A percentile compares a stretch with the other conserved stretches of the same genome.
phyloP scores from a whole-genome alignment of 2,797 vertebrate species.

The Lepus oiostolus region DNA sequence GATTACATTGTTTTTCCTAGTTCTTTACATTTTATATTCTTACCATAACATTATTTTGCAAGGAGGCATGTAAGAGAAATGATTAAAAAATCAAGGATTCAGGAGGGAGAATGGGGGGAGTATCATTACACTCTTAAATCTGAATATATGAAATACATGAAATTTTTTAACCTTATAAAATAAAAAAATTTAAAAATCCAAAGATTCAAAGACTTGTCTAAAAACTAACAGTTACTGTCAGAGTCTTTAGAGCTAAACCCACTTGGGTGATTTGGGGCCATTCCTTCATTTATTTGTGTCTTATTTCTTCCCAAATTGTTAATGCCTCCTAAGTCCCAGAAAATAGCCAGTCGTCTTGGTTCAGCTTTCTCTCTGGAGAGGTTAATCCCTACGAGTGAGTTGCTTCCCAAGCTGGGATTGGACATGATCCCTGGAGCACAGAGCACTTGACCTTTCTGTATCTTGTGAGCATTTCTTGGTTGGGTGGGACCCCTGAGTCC shows the following conservation, averaged over 20 bases:
- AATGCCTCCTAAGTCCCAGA: not conserved
- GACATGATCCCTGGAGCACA: not conserved
- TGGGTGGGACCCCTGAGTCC: not conserved
- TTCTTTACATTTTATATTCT: not conserved
- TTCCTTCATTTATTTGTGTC: not conserved
- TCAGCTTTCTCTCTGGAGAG: not conserved
- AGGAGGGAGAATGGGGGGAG: too few species aligned
- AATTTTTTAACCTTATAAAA: too few species aligned
- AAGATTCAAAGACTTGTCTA: not conserved
- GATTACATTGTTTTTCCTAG: not conserved
- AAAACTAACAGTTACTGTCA: not conserved
- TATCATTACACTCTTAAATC: too few species aligned
- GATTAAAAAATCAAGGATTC: too few species aligned
- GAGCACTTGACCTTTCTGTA: not conserved
- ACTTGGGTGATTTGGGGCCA: not conserved
- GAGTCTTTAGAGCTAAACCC: not conserved
- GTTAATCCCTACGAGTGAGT: not conserved
- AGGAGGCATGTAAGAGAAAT: not conserved
- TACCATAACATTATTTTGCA: not conserved
- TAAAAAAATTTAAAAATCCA: not conserved
- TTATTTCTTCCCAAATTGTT: not conserved
- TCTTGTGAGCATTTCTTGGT: not conserved
- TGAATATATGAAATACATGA: too few species aligned
- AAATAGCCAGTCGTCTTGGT: not conserved
- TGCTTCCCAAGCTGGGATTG: not conserved